Evolutionary conservation across 1,140 invertebrate genomes (phyloP).

Genomic region (Drosophila takahashii): DNA sequence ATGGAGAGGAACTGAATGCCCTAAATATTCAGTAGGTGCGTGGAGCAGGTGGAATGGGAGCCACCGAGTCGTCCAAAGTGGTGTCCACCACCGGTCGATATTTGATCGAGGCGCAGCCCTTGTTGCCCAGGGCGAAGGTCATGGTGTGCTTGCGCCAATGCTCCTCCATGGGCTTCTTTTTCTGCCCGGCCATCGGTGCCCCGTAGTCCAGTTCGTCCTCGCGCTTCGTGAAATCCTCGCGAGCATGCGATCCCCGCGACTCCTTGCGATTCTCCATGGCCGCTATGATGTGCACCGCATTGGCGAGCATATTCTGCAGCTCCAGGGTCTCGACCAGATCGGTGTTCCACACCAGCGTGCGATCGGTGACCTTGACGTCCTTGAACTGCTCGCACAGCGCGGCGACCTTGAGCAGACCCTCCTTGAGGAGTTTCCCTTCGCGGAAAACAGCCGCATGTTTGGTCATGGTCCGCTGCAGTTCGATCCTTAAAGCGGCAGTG

Average conservation of each 20-base stretch:
- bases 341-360: slow-evolving; percentile 96
- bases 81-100: slow-evolving; percentile 97
- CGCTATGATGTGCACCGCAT: slow-evolving; percentile 95
- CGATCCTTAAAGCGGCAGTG: slow-evolving; percentile 94
- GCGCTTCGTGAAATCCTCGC: slow-evolving; percentile 97
- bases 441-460: slow-evolving; percentile 98
- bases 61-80: slow-evolving; percentile 92
- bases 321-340: slow-evolving; percentile 98
- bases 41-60: slow-evolving; percentile 94
- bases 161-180: slow-evolving; percentile 89
- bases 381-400: slow-evolving; percentile 88
- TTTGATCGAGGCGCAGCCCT: slow-evolving; percentile 91
- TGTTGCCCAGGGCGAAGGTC: slow-evolving; percentile 88
- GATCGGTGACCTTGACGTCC: slow-evolving; percentile 87
- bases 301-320: slow-evolving; percentile 97
- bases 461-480: slow-evolving; percentile 99
- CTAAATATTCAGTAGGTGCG: slow-evolving; percentile 90
- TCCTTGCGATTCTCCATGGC: slow-evolving; percentile 97
- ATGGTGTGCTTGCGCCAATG: slow-evolving; percentile 99
- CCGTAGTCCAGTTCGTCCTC: slow-evolving; percentile 91
- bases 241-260: slow-evolving; percentile 97
- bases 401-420: slow-evolving; percentile 89
- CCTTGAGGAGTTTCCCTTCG: slow-evolving; percentile 92
- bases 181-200: slow-evolving; percentile 87
- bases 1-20: not conserved